Percentiles rank a stretch among this genome's conserved stretches.
These are phyloP conservation scores for Regulus satrapa DNA, from an alignment of 2,113 vertebrate species.

Conservation along the genomic window DNA sequence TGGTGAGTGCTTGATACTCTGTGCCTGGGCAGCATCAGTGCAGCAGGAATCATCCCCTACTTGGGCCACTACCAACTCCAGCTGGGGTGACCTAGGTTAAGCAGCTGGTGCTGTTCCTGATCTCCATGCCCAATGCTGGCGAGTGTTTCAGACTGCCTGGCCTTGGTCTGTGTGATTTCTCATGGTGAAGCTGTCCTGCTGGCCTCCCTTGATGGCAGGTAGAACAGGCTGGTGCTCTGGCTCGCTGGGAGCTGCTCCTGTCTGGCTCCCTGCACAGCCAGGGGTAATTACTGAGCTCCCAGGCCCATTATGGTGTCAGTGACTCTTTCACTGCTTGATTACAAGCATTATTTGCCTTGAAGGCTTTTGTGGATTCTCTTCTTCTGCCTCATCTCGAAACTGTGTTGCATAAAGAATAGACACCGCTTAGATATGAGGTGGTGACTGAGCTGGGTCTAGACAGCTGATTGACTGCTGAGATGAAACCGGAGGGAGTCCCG, in stretches of 20 bases:
- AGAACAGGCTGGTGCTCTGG: constrained; percentile 15
- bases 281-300: neutral
- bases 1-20: neutral
- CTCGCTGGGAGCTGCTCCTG: neutral
- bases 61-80: neutral
- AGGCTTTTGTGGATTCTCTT: constrained; percentile 46
- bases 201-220: neutral
- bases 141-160: neutral
- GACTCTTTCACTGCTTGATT: constrained; percentile 6
- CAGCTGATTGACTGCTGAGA: neutral
- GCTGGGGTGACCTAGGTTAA: neutral
- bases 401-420: constrained; percentile 9
- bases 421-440: constrained; percentile 5
- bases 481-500: neutral
- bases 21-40: neutral
- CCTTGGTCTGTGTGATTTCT: neutral
- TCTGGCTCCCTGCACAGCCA: neutral
- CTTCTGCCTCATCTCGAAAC: constrained; percentile 40
- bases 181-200: neutral
- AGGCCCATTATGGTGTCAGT: neutral
- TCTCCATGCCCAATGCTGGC: fast-evolving
- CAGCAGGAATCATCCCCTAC: no score
- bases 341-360: neutral
- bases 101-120: neutral
- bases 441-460: constrained; percentile 40